A percentile compares a stretch with the other conserved stretches of the same genome.
Conservation (phyloP, 2,888 invertebrate species). For the Parapristionchus giblindavisi region DNA sequence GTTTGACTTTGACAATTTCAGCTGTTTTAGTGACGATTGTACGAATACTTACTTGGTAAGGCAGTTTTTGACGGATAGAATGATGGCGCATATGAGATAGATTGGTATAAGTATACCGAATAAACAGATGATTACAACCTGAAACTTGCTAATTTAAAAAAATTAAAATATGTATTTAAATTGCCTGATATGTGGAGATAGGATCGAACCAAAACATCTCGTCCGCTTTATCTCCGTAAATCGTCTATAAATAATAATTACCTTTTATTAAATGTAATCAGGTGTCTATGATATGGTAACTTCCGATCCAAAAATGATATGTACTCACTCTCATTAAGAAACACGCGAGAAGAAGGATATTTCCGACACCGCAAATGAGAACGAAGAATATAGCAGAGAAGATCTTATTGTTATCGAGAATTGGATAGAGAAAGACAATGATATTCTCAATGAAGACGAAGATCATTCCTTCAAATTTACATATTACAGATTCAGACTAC, state of each 20-base stretch:
- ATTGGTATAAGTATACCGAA: slow-evolving; percentile 12
- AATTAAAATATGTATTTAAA: too few relatives aligned
- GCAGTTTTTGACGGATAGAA: neutral
- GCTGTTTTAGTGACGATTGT: too few relatives aligned
- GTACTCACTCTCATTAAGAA: slow-evolving; percentile 12
- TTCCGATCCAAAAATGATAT: too few relatives aligned
- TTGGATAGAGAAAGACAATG: slow-evolving; percentile 15
- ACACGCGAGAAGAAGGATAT: neutral
- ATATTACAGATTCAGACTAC: neutral
- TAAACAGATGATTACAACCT: neutral
- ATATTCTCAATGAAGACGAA: slow-evolving; percentile 25
- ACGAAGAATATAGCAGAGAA: slow-evolving; percentile 29
- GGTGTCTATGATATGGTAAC: neutral
- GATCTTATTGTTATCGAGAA: slow-evolving; percentile 11
- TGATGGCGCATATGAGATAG: slow-evolving; percentile 9
- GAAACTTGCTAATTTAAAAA: neutral
- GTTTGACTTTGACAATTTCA: too few relatives aligned
- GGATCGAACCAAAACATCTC: slow-evolving; percentile 24
- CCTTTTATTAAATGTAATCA: neutral
- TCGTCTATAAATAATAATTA: neutral
- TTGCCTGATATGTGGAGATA: slow-evolving; percentile 4
- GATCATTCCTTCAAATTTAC: slow-evolving; percentile 18
- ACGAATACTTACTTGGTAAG: neutral
- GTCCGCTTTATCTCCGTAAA: neutral
- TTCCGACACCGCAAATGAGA: slow-evolving; percentile 24